Evolutionary conservation across 2,113 vertebrate species (phyloP).

Genomic region (Lepisosteus oculatus): DNA sequence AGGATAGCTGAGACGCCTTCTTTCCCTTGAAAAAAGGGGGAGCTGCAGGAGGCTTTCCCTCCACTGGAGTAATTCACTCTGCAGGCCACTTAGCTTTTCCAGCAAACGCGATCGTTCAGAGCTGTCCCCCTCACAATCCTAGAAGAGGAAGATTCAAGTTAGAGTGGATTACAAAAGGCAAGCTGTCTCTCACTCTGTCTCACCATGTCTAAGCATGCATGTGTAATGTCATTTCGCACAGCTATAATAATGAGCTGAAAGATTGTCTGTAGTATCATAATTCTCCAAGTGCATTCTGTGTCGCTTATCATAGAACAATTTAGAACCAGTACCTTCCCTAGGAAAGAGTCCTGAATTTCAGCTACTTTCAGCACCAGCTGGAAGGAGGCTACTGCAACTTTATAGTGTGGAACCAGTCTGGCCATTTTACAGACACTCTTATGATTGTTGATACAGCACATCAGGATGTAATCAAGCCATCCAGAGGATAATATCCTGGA

Average conservation of each 20-base stretch:
- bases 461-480: not conserved
- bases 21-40: not conserved
- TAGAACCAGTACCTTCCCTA: conserved; percentile 40
- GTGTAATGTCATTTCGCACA: too few relatives aligned
- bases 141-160: not conserved
- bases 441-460: conserved; percentile 29
- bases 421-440: conserved; percentile 6
- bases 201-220: too few relatives aligned
- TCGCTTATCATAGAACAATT: not conserved
- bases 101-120: conserved; percentile 3
- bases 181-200: too few relatives aligned
- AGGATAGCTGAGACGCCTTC: conserved; percentile 29
- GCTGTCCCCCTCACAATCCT: conserved; percentile 19
- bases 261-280: too few relatives aligned
- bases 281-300: too few relatives aligned
- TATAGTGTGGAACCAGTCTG: conserved; percentile 25
- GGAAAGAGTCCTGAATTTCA: conserved; percentile 30
- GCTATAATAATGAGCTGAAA: too few relatives aligned
- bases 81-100: not conserved
- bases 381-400: conserved; percentile 39
- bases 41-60: conserved; percentile 32
- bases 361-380: conserved; percentile 49
- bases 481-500: conserved; percentile 36
- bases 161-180: too few relatives aligned
- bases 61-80: conserved; percentile 33